Evolutionary conservation across 2,888 invertebrate genomes (phyloP).

Genomic region (Eristalinus aeneus): DNA sequence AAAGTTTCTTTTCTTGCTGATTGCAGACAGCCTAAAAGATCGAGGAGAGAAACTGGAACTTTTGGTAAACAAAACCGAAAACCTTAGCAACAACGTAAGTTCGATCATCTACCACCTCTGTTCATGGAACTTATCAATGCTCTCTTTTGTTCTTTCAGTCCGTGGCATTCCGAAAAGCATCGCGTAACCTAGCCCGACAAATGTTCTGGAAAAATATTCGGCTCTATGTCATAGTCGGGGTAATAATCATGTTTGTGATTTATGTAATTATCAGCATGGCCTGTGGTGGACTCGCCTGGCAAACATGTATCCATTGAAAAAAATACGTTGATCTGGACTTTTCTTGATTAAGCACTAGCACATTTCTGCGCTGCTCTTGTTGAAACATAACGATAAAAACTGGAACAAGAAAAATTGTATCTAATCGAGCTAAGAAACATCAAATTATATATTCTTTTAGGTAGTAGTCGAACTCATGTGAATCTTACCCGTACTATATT

Average conservation of each 20-base stretch:
- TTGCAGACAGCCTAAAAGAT: slow-evolving; percentile 91
- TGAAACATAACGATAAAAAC: slow-evolving; percentile 7
- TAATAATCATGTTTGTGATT: slow-evolving; percentile 86
- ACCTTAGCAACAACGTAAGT: slow-evolving; percentile 92
- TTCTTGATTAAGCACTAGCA: neutral
- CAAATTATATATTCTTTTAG: slow-evolving; percentile 30
- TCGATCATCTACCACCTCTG: slow-evolving; percentile 3
- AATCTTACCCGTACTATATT: slow-evolving; percentile 38
- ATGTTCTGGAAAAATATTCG: slow-evolving; percentile 98
- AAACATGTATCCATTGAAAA: slow-evolving; percentile 82
- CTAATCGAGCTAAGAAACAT: slow-evolving; percentile 22
- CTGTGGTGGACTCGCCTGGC: slow-evolving; percentile 92
- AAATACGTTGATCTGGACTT: neutral
- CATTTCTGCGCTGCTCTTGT: slow-evolving; percentile 1
- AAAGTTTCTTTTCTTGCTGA: slow-evolving; percentile 74
- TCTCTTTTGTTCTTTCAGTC: slow-evolving; percentile 85
- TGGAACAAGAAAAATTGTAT: slow-evolving; percentile 1
- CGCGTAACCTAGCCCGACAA: slow-evolving; percentile 91
- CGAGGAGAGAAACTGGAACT: slow-evolving; percentile 95
- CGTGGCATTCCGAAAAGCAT: slow-evolving; percentile 91
- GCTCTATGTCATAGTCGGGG: slow-evolving; percentile 87
- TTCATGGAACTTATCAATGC: neutral
- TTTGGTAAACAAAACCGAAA: slow-evolving; percentile 95
- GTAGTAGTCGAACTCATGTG: slow-evolving; percentile 34
- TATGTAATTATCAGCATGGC: slow-evolving; percentile 94